Percentiles rank a stretch among this genome's conserved stretches.
These are phyloP conservation scores for Phaenicophaeus curvirostris DNA, from an alignment of 2,797 vertebrate species.

Conservation along the genomic window DNA sequence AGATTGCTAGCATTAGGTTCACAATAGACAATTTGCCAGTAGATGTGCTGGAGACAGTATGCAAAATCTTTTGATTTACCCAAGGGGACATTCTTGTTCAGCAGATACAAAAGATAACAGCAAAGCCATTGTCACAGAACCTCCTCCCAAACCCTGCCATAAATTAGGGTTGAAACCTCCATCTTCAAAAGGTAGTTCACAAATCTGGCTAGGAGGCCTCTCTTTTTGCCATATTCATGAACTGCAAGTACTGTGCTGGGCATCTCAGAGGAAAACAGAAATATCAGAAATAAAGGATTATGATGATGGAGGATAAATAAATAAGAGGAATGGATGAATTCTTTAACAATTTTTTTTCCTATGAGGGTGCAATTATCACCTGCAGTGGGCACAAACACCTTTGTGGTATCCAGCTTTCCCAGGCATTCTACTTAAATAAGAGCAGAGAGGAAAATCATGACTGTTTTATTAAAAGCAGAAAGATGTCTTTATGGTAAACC, in stretches of 20 bases:
- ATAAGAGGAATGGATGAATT: not conserved
- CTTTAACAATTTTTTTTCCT: not conserved
- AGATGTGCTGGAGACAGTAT: not conserved
- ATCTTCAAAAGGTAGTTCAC: not conserved
- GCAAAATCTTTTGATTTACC: not conserved
- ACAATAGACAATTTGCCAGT: not conserved
- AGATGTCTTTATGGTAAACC: not conserved
- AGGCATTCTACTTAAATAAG: not conserved
- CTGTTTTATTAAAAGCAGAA: not conserved
- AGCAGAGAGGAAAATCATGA: not conserved
- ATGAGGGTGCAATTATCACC: not conserved
- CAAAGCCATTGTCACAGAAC: not conserved
- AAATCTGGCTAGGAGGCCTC: not conserved
- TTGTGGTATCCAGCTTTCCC: not conserved
- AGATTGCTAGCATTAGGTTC: not conserved
- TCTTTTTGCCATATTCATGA: not conserved
- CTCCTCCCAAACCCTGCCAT: not conserved
- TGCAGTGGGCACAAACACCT: not conserved
- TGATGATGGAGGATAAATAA: not conserved
- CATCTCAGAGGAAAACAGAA: not conserved
- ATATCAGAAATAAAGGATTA: not conserved
- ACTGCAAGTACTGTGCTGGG: not conserved
- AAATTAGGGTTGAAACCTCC: rapidly evolving
- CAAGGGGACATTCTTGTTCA: not conserved
- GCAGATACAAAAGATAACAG: not conserved